These are phyloP conservation scores for Lagria hirta DNA, from an alignment of 2,888 invertebrate species.

Conservation along the genomic window DNA sequence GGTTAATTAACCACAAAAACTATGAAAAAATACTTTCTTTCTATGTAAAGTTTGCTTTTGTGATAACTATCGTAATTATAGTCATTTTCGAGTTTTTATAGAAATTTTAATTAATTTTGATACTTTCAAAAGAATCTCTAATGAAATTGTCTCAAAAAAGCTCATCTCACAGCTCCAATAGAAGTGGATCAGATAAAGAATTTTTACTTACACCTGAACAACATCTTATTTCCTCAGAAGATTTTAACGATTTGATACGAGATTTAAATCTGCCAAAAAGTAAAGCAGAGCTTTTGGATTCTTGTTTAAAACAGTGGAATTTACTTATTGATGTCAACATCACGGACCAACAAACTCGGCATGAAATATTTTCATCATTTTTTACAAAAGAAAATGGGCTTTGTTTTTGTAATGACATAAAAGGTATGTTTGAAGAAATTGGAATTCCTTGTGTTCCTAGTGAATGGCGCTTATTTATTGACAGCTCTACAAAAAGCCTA, in stretches of 20 bases:
- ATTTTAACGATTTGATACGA: conserved; percentile 31
- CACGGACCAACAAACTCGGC: conserved; percentile 17
- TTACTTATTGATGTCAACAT: conserved; percentile 22
- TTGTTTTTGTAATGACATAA: conserved; percentile 31
- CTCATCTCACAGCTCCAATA: no score
- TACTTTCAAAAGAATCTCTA: no score
- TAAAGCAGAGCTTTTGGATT: conserved; percentile 31
- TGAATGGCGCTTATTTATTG: conserved; percentile 31
- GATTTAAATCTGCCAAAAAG: conserved; percentile 31
- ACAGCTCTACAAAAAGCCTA: conserved; percentile 24
- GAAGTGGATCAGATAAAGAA: no score
- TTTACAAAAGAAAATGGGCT: conserved; percentile 31
- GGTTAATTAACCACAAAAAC: no score
- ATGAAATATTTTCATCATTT: conserved; percentile 25
- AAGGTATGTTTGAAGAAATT: conserved; percentile 30
- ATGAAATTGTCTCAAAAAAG: no score
- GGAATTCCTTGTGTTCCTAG: conserved; percentile 22
- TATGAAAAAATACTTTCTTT: no score
- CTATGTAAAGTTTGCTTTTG: no score
- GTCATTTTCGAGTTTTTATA: no score
- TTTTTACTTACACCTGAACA: no score
- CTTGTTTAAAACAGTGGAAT: conserved; percentile 29
- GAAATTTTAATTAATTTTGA: no score
- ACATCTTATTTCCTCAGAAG: no score
- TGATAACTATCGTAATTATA: no score